phyloP scores from a whole-genome alignment of 35 echinoderm and acorn worm species.

The Ophiothrix spiculata region DNA sequence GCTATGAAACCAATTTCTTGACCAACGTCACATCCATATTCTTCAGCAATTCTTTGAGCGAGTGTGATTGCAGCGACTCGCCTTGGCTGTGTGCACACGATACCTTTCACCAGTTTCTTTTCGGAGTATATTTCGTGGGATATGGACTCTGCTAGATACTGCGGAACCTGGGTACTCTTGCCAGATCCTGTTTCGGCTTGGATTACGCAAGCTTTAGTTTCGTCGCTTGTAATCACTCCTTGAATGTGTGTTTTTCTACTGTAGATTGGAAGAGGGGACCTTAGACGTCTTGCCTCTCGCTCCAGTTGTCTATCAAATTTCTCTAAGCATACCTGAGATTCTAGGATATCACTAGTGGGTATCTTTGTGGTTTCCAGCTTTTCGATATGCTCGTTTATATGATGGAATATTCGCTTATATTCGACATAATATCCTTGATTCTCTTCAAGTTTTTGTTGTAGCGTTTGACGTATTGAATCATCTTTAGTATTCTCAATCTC shows the following conservation, averaged over 20 bases:
- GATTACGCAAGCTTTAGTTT: slow-evolving; percentile 78
- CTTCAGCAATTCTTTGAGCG: slow-evolving; percentile 91
- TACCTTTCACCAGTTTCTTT: slow-evolving; percentile 7
- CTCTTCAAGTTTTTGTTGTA: slow-evolving; percentile 4
- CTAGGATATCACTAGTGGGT: background rate
- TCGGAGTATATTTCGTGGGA: background rate
- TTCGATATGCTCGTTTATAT: background rate
- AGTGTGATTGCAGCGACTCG: slow-evolving; percentile 94
- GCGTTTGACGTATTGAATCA: background rate
- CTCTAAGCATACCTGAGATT: background rate
- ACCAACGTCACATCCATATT: slow-evolving; percentile 86
- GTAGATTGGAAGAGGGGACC: slow-evolving; percentile 33
- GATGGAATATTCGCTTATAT: background rate
- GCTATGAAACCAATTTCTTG: slow-evolving; percentile 72
- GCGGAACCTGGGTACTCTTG: slow-evolving; percentile 95
- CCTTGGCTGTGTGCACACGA: slow-evolving; percentile 89
- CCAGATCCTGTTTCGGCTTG: slow-evolving; percentile 94
- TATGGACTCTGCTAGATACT: slow-evolving; percentile 65
- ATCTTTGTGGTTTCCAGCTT: background rate
- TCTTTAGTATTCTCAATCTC: background rate
- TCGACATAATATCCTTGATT: slow-evolving; percentile 9
- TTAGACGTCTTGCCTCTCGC: slow-evolving; percentile 20
- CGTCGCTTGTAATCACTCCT: slow-evolving; percentile 37
- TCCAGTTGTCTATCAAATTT: background rate
- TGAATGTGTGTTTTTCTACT: slow-evolving; percentile 16